These are phyloP conservation scores for Esox niger DNA, from an alignment of 2,113 vertebrate genomes.

Conservation along the genomic window DNA sequence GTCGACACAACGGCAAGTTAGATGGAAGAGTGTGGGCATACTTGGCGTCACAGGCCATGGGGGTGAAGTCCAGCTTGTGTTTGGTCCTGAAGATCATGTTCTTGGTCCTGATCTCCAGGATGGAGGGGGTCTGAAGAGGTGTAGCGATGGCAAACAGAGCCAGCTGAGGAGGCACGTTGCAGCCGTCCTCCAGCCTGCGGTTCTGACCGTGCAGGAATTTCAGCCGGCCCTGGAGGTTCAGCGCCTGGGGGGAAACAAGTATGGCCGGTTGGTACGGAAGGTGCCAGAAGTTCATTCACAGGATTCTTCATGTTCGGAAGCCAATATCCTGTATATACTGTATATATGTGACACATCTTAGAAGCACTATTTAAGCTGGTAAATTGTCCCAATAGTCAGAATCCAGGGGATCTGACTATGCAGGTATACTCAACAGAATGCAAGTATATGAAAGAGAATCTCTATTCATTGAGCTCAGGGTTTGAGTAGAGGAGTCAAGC, in stretches of 20 bases:
- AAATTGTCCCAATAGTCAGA: too few species aligned
- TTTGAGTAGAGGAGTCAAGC: too few species aligned
- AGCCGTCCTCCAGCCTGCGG: slow-evolving; percentile 46
- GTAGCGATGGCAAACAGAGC: slow-evolving; percentile 72
- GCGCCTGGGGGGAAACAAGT: slow-evolving; percentile 43
- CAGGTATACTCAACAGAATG: too few species aligned
- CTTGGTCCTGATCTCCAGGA: slow-evolving; percentile 68
- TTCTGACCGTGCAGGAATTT: slow-evolving; percentile 68
- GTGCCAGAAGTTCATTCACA: too few species aligned
- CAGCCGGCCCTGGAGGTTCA: slow-evolving; percentile 67
- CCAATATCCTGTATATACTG: too few species aligned
- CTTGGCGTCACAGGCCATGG: slow-evolving; percentile 69
- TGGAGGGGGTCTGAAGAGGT: slow-evolving; percentile 61
- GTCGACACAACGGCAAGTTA: not conserved
- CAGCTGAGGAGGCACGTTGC: slow-evolving; percentile 48
- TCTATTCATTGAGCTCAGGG: too few species aligned
- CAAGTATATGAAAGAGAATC: too few species aligned
- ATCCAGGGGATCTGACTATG: too few species aligned
- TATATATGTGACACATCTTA: too few species aligned
- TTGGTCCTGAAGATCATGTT: slow-evolving; percentile 73
- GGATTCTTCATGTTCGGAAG: too few species aligned
- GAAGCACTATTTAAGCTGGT: too few species aligned
- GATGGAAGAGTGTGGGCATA: slow-evolving; percentile 35
- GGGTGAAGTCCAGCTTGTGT: slow-evolving; percentile 76
- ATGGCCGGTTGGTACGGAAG: not conserved